Evolutionary conservation across 2,113 vertebrate species (phyloP), one percentile per base, ranked within the genome.

Genomic region (Scophthalmus maximus): DNA sequence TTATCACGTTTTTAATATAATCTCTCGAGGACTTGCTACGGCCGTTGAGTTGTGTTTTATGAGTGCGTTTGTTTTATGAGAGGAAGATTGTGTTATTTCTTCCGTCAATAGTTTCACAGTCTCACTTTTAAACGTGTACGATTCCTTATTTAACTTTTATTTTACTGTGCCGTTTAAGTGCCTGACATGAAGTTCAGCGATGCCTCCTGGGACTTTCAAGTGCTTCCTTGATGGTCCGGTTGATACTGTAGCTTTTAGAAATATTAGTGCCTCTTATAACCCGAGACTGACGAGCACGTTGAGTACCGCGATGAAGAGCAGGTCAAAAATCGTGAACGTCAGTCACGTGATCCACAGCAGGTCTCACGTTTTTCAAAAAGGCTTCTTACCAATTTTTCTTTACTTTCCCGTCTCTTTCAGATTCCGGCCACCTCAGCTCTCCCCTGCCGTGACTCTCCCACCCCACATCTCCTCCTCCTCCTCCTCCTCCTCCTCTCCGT

Each of bases 361-460:
- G 58, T 15, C n/a, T 8, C 2, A 0, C n/a, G 50, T 63, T 17
- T 60, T 27, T 64, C 42, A 8, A 26, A 15, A 46, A 46, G 46
- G 30, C 5, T 23, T 11, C 11, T 8, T 8, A 49, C 46, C 46
- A 22, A 23, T 3, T 9, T 4, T 50, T 6, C 0, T 3, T 12
- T 14, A 8, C 9, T 25, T 26, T 3, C 9, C 46, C 1, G 18
- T 67, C 42, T 53, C 46, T 75, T 82, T 42, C 68, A 85, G 82
- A 34, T 65, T 30, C 25, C 56, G 46, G 15, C 75, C 44, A 26
- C 49, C 62, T 81, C 61, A 20, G 40, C 76, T 59, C n/a, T 75
- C 70, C 78, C 82, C 59, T 42, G 58, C 69, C 59, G 70, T 30
- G 40, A 58, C 68, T 79, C 77, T 83, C 82, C 82, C 29, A n/a